Base-by-base conservation (phyloP, 2,888 invertebrate genomes). In the Endotricha flammealis region DNA sequence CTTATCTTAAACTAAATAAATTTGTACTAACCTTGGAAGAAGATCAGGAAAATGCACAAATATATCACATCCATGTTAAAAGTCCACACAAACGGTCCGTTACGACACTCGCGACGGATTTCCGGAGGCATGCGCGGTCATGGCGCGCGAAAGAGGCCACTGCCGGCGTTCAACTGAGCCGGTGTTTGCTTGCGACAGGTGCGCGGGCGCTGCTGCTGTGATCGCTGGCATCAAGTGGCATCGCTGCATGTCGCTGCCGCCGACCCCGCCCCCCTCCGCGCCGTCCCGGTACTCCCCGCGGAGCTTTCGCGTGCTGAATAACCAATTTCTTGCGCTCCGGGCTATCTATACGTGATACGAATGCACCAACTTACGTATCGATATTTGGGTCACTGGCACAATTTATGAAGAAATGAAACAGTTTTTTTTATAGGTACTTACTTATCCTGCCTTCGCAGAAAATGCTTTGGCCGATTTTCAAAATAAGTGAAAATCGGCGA, bases 241-340 rank as follows among this genome's bases (percentile, higher is more conserved):
- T n/a, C n/a, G n/a, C n/a, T n/a, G n/a, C n/a, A n/a, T n/a, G n/a
- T n/a, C 11, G 10, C 11, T 24, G 4, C 2, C 4, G 9, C 24
- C 7, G 12, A 9, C 24, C 27, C 6, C 7, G 12, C 27, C 24
- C 32, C 14, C 24, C 11, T 23, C 11, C 7, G 2, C 9, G 13
- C 27, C 8, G 12, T 12, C 8, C 13, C 13, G 8, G 30, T 45
- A 29, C 39, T 36, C 46, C 33, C 39, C 34, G 42, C 39, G 36
- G 56, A 68, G 73, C 69, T 73, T 75, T 74, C 74, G 73, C 76
- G 75, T 50, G 64, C 72, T 63, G 71, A 78, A 74, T 77, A 72
- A 67, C 53, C 47, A 67, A 75, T 73, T 67, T 67, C 64, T 62
- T 61, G 55, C 49, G 46, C 61, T 61, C 64, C 66, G 55, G 64